Conservation (phyloP, 2,888 invertebrate species). For the Steinernema hermaphroditum region DNA sequence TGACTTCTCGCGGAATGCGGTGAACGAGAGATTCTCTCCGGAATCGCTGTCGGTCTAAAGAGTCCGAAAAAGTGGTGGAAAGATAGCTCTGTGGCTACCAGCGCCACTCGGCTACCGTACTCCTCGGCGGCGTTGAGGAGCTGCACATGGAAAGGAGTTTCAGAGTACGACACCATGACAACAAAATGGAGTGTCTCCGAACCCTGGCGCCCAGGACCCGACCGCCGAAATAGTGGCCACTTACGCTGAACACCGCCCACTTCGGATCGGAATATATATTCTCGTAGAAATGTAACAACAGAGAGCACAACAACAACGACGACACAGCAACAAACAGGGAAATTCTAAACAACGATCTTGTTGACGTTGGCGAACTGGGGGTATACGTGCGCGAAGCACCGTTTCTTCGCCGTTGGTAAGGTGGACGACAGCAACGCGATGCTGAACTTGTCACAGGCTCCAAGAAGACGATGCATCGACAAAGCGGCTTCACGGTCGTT, state of each 20-base stretch:
- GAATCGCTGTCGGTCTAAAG: constrained; percentile 42
- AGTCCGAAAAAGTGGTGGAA: neutral
- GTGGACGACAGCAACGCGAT: constrained; percentile 39
- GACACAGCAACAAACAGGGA: neutral
- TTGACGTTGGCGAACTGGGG: constrained; percentile 39
- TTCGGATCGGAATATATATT: no score
- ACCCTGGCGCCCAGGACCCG: no score
- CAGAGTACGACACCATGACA: constrained; percentile 11
- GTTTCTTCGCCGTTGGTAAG: constrained; percentile 36
- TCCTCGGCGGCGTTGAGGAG: constrained; percentile 33
- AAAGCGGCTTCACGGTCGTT: constrained; percentile 38
- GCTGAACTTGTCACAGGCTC: constrained; percentile 39
- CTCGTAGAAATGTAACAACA: no score
- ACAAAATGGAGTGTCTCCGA: no score
- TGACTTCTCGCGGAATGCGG: constrained; percentile 33
- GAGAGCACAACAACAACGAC: neutral
- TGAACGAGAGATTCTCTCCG: constrained; percentile 36
- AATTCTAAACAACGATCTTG: constrained; percentile 39
- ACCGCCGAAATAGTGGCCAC: no score
- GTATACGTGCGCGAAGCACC: constrained; percentile 36
- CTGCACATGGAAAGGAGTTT: constrained; percentile 34
- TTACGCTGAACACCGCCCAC: no score
- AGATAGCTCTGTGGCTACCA: constrained; percentile 31
- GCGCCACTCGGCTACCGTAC: constrained; percentile 32
- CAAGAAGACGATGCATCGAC: constrained; percentile 37